Conservation (phyloP, 37 sponge, comb jelly and placozoan species). For the Geodia barretti region DNA sequence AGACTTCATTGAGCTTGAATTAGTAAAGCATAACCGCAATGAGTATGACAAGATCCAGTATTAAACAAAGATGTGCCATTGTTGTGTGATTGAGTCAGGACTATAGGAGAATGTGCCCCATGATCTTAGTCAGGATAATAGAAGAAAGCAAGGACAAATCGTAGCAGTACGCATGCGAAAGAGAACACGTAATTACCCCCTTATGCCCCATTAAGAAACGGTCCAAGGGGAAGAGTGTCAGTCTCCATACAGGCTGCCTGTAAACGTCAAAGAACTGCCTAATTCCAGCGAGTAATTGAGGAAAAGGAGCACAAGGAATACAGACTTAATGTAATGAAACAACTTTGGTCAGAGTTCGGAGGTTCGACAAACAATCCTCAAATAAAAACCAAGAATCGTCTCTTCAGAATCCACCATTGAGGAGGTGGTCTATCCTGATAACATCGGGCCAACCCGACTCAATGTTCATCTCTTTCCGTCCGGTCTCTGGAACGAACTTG, state of each 20-base stretch:
- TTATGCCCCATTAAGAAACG: neutral
- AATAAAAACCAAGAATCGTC: constrained; percentile 68
- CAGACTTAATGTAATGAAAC: neutral
- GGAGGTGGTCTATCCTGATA: constrained; percentile 43
- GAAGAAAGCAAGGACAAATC: no score
- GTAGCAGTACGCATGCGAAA: no score
- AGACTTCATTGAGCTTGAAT: no score
- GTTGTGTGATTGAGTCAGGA: no score
- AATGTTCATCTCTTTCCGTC: constrained; percentile 73
- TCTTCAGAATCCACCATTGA: constrained; percentile 53
- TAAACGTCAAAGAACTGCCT: neutral
- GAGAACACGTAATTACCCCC: neutral
- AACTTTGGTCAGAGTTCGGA: constrained; percentile 15
- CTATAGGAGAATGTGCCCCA: no score
- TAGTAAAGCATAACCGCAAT: no score
- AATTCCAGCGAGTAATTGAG: neutral
- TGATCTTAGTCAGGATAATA: no score
- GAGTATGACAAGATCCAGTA: no score
- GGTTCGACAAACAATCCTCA: constrained; percentile 33
- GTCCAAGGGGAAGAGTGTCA: neutral
- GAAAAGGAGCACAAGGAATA: no score
- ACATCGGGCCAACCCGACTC: constrained; percentile 78
- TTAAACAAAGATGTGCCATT: no score
- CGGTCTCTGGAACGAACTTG: constrained; percentile 71
- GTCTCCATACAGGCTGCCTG: neutral